These are phyloP conservation scores for Hyalella azteca DNA, from an alignment of 2,888 invertebrate genomes.

Conservation along the genomic window DNA sequence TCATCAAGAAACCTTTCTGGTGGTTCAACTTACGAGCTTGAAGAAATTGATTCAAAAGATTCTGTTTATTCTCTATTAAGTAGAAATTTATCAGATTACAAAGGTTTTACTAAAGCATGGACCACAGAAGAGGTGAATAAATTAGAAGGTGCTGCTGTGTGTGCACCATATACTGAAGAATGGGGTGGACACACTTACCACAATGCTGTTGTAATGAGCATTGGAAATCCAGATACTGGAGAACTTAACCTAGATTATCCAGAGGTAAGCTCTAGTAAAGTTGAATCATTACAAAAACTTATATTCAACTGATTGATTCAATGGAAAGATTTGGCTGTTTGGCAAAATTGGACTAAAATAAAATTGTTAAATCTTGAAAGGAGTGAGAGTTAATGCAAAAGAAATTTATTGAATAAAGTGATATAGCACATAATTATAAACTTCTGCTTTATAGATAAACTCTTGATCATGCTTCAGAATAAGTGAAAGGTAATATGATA, in stretches of 20 bases:
- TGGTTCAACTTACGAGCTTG: no score
- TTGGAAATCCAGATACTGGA: constrained; percentile 42
- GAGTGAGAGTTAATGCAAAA: no score
- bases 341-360: background rate
- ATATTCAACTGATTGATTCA: no score
- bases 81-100: background rate
- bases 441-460: no score
- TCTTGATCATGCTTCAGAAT: no score
- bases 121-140: constrained; percentile 43
- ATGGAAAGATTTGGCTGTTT: no score
- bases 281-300: no score
- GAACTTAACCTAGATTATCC: constrained; percentile 42
- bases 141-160: constrained; percentile 63
- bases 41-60: background rate
- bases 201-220: constrained; percentile 63
- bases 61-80: background rate
- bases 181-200: constrained; percentile 64
- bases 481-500: no score
- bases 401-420: no score
- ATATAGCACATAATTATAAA: no score
- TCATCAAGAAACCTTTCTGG: no score
- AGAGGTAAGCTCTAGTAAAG: constrained; percentile 34
- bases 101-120: background rate
- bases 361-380: no score
- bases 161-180: constrained; percentile 62